Percentiles rank a stretch among this genome's conserved stretches.
Conservation (phyloP, 2,113 vertebrate species). For the Aegotheles bennettii region DNA sequence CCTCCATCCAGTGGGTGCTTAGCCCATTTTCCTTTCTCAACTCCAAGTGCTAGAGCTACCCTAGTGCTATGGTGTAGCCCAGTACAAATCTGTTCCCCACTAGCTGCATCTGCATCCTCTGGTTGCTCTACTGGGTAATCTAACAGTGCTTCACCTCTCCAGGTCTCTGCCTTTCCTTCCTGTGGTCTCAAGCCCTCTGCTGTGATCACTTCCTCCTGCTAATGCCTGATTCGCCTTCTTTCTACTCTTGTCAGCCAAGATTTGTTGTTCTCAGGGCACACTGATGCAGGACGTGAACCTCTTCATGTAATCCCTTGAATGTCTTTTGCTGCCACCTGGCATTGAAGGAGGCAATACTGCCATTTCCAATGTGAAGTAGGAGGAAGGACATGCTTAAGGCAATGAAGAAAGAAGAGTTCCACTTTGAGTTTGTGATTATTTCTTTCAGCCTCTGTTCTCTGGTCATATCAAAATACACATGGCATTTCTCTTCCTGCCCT, state of each 20-base stretch:
- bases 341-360: not conserved
- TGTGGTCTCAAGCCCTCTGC: not conserved
- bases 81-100: not conserved
- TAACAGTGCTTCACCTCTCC: not conserved
- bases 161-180: not conserved
- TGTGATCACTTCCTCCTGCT: not conserved
- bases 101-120: not conserved
- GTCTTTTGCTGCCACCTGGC: not conserved
- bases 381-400: not conserved
- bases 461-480: not conserved
- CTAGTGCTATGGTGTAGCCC: not conserved
- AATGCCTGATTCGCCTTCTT: not conserved
- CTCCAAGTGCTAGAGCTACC: not conserved
- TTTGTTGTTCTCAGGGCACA: not conserved
- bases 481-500: not conserved
- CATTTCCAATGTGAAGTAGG: not conserved
- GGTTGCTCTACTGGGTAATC: not conserved
- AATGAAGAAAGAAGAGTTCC: not conserved
- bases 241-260: not conserved
- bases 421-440: not conserved
- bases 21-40: not conserved
- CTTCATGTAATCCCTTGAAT: not conserved
- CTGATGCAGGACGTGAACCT: not conserved
- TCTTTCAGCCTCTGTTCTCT: not conserved
- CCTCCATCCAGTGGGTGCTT: not conserved